Evolutionary conservation across 1,140 invertebrate genomes (phyloP).

Genomic region (Penaeus indicus): DNA sequence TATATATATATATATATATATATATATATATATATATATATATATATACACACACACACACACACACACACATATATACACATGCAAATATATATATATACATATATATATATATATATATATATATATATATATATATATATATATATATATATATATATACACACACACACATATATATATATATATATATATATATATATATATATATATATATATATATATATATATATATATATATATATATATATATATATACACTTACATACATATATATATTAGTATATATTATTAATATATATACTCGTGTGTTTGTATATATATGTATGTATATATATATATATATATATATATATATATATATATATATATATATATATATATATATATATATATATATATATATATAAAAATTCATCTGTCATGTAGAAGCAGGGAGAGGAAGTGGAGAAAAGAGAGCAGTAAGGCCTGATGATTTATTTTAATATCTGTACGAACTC

Average conservation of each 20-base stretch:
- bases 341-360: too few relatives aligned
- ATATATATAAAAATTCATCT: too few relatives aligned
- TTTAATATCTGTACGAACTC: neutral
- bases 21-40: neutral
- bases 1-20: conserved; percentile 35
- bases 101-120: neutral
- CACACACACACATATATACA: neutral
- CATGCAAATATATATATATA: conserved; percentile 16
- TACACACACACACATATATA: neutral
- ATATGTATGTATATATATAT: too few relatives aligned
- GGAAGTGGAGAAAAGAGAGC: neutral
- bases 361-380: too few relatives aligned
- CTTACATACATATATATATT: neutral
- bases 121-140: neutral
- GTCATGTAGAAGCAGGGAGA: neutral
- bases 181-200: conserved; percentile 9
- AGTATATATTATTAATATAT: too few relatives aligned
- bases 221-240: conserved; percentile 29
- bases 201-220: conserved; percentile 29
- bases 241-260: conserved; percentile 14
- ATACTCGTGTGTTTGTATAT: too few relatives aligned
- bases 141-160: neutral
- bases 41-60: conserved; percentile 1
- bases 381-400: too few relatives aligned
- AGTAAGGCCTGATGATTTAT: too few relatives aligned